A percentile compares a stretch with the other conserved stretches of the same genome.
Conservation (phyloP, 2,113 vertebrate genomes). For the Tricholaema leucomelas region DNA sequence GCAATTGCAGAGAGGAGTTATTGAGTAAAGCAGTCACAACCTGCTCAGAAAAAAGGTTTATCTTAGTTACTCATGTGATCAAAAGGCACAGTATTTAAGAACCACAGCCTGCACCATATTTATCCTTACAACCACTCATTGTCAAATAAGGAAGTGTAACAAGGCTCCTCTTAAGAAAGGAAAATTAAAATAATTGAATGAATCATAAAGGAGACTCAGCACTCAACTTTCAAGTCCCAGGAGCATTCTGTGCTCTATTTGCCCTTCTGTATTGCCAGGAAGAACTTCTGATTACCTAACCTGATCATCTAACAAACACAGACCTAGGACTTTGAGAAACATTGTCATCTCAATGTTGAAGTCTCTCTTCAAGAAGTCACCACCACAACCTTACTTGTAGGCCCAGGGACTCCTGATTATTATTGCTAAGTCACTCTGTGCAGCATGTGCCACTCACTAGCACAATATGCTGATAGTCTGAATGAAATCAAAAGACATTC, state of each 20-base stretch:
- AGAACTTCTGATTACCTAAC: not conserved
- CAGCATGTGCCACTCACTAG: not conserved
- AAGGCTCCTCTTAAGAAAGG: slow-evolving; percentile 48
- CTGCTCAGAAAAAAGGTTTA: slow-evolving; percentile 39
- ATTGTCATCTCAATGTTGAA: not conserved
- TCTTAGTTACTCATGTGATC: slow-evolving; percentile 30
- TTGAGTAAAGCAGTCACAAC: slow-evolving; percentile 22
- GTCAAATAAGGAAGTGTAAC: slow-evolving; percentile 45
- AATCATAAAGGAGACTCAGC: slow-evolving; percentile 46
- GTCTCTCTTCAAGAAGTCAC: not conserved
- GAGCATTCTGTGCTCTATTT: not conserved
- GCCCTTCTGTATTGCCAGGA: not conserved
- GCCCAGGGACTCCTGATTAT: not conserved
- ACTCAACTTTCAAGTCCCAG: not conserved
- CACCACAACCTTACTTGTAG: not conserved
- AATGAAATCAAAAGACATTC: not conserved
- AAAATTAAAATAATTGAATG: slow-evolving; percentile 58
- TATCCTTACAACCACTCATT: slow-evolving; percentile 32
- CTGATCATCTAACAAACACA: not conserved
- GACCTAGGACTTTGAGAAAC: not conserved
- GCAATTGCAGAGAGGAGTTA: not conserved
- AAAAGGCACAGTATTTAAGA: slow-evolving; percentile 21
- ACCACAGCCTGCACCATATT: not conserved
- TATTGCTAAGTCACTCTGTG: not conserved
- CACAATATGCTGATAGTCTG: not conserved